Conservation (phyloP, 2,888 invertebrate species). For the Clanis bilineata region DNA sequence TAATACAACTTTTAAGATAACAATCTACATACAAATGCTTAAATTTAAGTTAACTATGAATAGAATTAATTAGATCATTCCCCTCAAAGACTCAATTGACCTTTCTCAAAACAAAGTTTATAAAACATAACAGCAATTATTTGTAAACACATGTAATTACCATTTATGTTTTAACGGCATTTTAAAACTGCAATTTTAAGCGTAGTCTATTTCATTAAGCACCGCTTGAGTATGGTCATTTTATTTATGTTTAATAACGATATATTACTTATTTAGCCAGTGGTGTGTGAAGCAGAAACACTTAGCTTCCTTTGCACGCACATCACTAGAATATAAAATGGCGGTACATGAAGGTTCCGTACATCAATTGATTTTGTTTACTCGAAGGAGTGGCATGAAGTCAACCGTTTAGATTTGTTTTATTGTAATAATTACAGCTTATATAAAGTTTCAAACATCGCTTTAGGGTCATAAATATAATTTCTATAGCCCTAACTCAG, state of each 20-base stretch:
- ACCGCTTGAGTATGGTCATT: background rate
- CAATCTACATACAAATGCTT: background rate
- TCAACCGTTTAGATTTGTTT: background rate
- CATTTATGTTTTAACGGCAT: slow-evolving; percentile 1
- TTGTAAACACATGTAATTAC: background rate
- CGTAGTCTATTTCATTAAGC: background rate
- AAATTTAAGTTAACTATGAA: background rate
- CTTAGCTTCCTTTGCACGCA: slow-evolving; percentile 12
- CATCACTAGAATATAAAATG: background rate
- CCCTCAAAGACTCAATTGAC: background rate
- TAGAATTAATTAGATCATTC: background rate
- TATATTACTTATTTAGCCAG: slow-evolving; percentile 16
- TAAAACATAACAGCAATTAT: background rate
- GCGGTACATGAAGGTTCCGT: background rate
- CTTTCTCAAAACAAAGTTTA: background rate
- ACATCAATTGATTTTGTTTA: background rate
- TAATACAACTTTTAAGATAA: background rate
- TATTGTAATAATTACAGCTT: background rate
- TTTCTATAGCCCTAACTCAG: too few relatives aligned
- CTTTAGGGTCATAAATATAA: too few relatives aligned
- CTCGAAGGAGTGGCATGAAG: background rate
- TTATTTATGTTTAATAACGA: slow-evolving; percentile 8
- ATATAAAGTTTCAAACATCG: too few relatives aligned
- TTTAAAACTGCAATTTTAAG: background rate
- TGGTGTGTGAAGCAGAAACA: slow-evolving; percentile 14